These are phyloP conservation scores for Dasyurus viverrinus DNA, from an alignment of 2,113 vertebrate genomes.

Conservation along the genomic window DNA sequence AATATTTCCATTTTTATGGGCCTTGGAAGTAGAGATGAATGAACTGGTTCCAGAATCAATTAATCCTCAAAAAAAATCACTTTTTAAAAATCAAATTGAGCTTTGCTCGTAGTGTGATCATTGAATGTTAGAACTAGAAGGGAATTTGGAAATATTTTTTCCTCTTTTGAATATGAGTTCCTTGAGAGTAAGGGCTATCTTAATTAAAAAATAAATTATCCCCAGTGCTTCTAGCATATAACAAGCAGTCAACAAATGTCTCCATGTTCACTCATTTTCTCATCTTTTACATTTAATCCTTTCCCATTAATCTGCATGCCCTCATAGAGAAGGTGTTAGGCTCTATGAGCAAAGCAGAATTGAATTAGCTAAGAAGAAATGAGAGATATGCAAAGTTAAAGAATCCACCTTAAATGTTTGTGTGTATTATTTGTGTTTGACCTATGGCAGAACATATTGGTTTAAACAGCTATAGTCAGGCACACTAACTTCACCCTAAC, in stretches of 20 bases:
- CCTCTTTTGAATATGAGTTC: background rate
- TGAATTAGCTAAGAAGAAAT: no score
- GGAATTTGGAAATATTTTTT: background rate
- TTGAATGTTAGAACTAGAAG: background rate
- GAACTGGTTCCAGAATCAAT: background rate
- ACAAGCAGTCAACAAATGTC: background rate
- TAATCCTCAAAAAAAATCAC: constrained; percentile 8
- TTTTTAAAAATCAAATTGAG: constrained; percentile 3
- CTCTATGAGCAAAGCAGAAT: no score
- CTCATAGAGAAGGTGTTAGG: no score
- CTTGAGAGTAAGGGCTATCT: background rate
- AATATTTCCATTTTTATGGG: constrained; percentile 28
- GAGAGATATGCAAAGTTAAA: no score
- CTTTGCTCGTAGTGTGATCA: background rate
- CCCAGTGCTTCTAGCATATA: background rate
- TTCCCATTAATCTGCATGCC: background rate
- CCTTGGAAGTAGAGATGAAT: constrained; percentile 49
- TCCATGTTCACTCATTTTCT: background rate
- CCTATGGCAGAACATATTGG: no score
- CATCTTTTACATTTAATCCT: background rate
- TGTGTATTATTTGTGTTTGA: no score
- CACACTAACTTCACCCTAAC: no score
- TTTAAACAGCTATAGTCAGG: no score
- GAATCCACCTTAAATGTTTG: no score
- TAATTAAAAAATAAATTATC: background rate